Evolutionary conservation across 92 coral and sea anemone species (phyloP).

Genomic region (Parazoanthus swiftii): DNA sequence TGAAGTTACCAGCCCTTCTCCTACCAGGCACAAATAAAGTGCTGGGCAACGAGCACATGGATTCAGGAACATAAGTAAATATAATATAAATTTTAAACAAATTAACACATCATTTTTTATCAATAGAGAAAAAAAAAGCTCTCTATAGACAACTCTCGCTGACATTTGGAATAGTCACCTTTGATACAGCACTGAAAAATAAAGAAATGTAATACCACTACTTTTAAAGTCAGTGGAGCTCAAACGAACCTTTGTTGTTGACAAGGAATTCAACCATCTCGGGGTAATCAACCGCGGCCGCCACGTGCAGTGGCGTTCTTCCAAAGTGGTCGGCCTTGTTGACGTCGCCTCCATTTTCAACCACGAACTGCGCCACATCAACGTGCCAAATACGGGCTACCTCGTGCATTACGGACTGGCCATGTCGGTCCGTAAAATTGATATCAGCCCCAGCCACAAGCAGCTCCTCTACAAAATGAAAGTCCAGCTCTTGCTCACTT

Average conservation of each 20-base stretch:
- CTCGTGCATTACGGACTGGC: slow-evolving; percentile 92
- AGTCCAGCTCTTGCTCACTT: slow-evolving; percentile 78
- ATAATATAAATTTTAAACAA: too few species aligned
- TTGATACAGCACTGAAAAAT: too few species aligned
- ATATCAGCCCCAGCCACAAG: slow-evolving; percentile 85
- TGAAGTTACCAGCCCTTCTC: too few species aligned
- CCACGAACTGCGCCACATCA: slow-evolving; percentile 88
- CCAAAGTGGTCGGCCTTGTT: slow-evolving; percentile 85
- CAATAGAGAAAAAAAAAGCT: too few species aligned
- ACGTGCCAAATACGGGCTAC: slow-evolving; percentile 97
- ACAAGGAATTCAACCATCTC: slow-evolving; percentile 92
- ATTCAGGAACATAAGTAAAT: too few species aligned
- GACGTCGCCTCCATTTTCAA: slow-evolving; percentile 90
- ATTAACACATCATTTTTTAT: too few species aligned
- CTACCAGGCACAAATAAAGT: too few species aligned
- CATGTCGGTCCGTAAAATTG: slow-evolving; percentile 86
- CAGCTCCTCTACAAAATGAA: slow-evolving; percentile 76
- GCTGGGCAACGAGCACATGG: too few species aligned
- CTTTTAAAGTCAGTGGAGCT: not conserved
- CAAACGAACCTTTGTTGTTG: slow-evolving; percentile 70
- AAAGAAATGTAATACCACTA: too few species aligned
- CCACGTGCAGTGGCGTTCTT: slow-evolving; percentile 88
- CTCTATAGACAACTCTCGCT: too few species aligned
- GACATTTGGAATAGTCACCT: too few species aligned
- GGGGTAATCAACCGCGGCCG: slow-evolving; percentile 97